Percentiles rank a stretch among this genome's conserved stretches.
phyloP scores from a whole-genome alignment of 2,113 vertebrate genomes.

The Rhabdomys dilectus region DNA sequence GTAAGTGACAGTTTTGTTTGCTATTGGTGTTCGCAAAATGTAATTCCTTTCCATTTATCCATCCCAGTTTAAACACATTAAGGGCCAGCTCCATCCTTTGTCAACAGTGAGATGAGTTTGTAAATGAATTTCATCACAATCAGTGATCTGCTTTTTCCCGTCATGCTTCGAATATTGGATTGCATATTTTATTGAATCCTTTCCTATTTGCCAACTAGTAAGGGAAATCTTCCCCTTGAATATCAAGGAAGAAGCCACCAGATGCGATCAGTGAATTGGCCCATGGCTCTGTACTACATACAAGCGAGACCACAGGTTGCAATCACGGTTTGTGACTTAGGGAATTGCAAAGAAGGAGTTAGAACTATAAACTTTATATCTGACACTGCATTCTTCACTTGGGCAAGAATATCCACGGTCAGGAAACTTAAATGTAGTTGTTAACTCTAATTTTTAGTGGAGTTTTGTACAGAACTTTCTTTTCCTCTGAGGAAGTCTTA shows the following conservation, averaged over 20 bases:
- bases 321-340: not conserved
- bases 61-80: not conserved
- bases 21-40: not conserved
- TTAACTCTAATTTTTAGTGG: conserved; percentile 26
- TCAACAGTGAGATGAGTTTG: not conserved
- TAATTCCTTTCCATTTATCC: conserved; percentile 7
- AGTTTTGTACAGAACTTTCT: not conserved
- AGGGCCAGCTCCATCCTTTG: not conserved
- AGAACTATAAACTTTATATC: conserved; percentile 8
- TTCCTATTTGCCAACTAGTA: not conserved
- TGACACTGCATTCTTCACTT: conserved; percentile 42
- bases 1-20: not conserved
- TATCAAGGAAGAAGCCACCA: not conserved
- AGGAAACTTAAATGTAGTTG: conserved; percentile 4
- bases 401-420: not conserved
- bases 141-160: conserved; percentile 1
- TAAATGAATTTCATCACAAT: conserved; percentile 15
- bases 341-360: not conserved
- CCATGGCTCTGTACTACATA: not conserved
- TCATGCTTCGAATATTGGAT: conserved; percentile 22
- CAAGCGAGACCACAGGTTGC: not conserved
- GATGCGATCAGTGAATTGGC: not conserved
- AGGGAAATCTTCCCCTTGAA: conserved; percentile 14
- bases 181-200: conserved; percentile 41
- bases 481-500: conserved; percentile 39